A percentile compares a stretch with the other conserved stretches of the same genome.
These are phyloP conservation scores for Drosophila ambigua DNA, from an alignment of 1,140 invertebrate species.

Conservation along the genomic window DNA sequence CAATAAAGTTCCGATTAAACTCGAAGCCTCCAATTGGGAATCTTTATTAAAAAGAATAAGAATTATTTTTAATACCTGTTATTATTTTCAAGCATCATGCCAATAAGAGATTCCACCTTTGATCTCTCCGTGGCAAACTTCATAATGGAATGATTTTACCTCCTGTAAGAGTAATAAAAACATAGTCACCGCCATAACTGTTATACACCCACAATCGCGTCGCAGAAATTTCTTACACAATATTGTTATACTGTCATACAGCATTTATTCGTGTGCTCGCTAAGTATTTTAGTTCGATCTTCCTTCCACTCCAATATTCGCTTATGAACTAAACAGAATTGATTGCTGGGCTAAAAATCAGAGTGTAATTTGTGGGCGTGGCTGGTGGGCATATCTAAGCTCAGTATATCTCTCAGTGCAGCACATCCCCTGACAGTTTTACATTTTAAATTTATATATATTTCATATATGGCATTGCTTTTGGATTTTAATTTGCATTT, in stretches of 20 bases:
- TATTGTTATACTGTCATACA: slow-evolving; percentile 57
- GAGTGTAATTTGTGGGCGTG: slow-evolving; percentile 25
- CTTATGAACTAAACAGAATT: slow-evolving; percentile 54
- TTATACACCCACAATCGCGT: background rate
- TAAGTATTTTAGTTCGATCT: slow-evolving; percentile 23
- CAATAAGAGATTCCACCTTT: too few species aligned
- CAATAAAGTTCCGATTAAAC: too few species aligned
- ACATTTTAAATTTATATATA: slow-evolving; percentile 3
- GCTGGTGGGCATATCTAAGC: slow-evolving; percentile 3
- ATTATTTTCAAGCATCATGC: too few species aligned
- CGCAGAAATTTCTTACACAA: too few species aligned
- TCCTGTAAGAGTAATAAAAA: too few species aligned
- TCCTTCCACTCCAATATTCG: slow-evolving; percentile 45
- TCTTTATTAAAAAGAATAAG: too few species aligned
- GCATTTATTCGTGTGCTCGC: slow-evolving; percentile 42
- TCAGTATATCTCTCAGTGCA: slow-evolving; percentile 4
- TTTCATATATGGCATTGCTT: slow-evolving; percentile 41
- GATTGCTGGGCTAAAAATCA: slow-evolving; percentile 21
- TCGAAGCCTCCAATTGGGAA: too few species aligned
- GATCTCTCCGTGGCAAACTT: too few species aligned
- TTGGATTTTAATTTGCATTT: background rate
- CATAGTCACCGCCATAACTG: background rate
- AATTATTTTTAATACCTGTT: too few species aligned
- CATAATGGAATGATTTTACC: too few species aligned
- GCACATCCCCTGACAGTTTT: slow-evolving; percentile 7